These are phyloP conservation scores for Megalonaias nervosa DNA, from an alignment of 1,140 invertebrate genomes.

Conservation along the genomic window DNA sequence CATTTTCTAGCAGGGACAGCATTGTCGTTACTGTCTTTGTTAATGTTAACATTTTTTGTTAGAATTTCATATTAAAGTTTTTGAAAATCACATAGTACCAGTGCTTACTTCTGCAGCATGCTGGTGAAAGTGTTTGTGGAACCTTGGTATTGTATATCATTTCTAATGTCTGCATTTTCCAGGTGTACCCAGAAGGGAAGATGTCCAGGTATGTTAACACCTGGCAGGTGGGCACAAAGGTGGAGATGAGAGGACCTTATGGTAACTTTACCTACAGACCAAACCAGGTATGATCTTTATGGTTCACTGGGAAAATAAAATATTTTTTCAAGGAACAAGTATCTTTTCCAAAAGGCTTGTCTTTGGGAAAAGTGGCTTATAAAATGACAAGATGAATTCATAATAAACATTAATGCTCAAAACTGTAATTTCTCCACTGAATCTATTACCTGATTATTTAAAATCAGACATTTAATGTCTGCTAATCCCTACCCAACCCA, in stretches of 20 bases:
- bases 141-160: neutral
- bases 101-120: neutral
- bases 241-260: slow-evolving; percentile 80
- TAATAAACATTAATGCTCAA: too few relatives aligned
- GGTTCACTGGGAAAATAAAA: neutral
- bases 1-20: too few relatives aligned
- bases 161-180: neutral
- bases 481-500: too few relatives aligned
- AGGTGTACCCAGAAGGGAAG: slow-evolving; percentile 76
- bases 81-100: neutral
- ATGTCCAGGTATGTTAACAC: slow-evolving; percentile 77
- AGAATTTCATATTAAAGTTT: neutral
- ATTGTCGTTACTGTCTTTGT: too few relatives aligned
- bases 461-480: too few relatives aligned
- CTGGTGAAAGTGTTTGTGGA: neutral
- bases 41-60: neutral
- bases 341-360: neutral
- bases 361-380: too few relatives aligned
- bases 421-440: too few relatives aligned
- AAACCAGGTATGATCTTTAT: slow-evolving; percentile 63
- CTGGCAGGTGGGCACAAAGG: slow-evolving; percentile 73
- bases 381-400: too few relatives aligned
- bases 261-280: slow-evolving; percentile 74
- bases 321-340: neutral
- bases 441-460: too few relatives aligned